These are phyloP conservation scores for Mystacornis crossleyi DNA, from an alignment of 2,113 vertebrate species.

Conservation along the genomic window DNA sequence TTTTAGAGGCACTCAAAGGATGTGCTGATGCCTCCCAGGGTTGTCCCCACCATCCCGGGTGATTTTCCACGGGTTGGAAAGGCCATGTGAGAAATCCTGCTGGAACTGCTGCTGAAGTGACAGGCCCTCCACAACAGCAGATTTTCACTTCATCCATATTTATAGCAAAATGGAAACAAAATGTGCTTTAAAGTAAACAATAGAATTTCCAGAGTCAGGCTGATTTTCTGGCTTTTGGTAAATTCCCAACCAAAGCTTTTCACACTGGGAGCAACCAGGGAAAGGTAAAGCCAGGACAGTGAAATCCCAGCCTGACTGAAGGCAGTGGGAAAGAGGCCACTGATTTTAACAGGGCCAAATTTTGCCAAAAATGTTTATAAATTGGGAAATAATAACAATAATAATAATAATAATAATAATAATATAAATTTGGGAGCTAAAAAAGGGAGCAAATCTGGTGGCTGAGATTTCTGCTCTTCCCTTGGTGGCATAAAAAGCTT, in stretches of 20 bases:
- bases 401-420: too few species aligned
- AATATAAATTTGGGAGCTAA: too few species aligned
- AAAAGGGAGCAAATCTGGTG: not conserved
- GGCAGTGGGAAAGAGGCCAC: not conserved
- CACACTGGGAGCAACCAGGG: not conserved
- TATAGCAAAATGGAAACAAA: conserved; percentile 52
- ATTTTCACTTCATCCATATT: conserved; percentile 52
- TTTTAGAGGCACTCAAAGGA: not conserved
- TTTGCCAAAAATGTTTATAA: not conserved
- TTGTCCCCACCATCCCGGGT: not conserved
- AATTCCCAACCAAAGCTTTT: conserved; percentile 10
- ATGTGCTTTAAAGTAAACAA: conserved; percentile 48
- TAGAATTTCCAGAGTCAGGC: not conserved
- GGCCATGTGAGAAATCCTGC: not conserved
- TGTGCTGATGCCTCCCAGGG: not conserved
- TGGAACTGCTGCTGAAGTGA: not conserved
- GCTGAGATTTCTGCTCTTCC: not conserved
- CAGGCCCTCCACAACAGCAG: conserved; percentile 31
- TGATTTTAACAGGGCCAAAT: not conserved
- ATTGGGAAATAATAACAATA: too few species aligned
- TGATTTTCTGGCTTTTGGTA: conserved; percentile 13
- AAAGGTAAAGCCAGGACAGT: not conserved
- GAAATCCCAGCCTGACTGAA: not conserved
- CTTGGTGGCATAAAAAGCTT: not conserved
- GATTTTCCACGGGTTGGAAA: not conserved